Conservation (phyloP, 1,140 invertebrate species). For the Drosophila nigrodunni region DNA sequence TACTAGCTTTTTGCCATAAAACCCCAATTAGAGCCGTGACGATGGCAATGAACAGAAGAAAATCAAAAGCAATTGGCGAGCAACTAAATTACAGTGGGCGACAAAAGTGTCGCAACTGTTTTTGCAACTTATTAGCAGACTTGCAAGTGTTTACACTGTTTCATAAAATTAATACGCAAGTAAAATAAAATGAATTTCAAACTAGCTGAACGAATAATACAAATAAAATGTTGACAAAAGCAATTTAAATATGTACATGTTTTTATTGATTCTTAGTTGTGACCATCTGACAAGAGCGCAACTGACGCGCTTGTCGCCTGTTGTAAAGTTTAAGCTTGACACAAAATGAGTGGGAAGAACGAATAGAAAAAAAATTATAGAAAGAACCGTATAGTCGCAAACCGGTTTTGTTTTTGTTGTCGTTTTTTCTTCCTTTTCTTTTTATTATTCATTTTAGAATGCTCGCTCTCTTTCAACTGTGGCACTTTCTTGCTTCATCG, state of each 20-base stretch:
- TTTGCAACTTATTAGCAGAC: no score
- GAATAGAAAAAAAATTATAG: background rate
- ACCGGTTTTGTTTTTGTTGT: constrained; percentile 45
- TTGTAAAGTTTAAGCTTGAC: constrained; percentile 23
- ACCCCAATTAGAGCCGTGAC: constrained; percentile 5
- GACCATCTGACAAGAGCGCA: background rate
- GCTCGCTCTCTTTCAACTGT: background rate
- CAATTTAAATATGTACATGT: no score
- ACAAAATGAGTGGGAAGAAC: constrained; percentile 17
- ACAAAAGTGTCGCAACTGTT: constrained; percentile 25
- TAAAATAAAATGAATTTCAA: no score
- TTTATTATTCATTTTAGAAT: constrained; percentile 36
- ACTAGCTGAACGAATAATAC: no score
- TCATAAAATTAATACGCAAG: no score
- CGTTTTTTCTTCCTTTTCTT: no score
- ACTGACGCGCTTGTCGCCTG: constrained; percentile 41
- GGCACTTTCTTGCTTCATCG: background rate
- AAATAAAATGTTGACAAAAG: no score
- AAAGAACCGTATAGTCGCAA: constrained; percentile 63
- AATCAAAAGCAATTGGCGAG: background rate
- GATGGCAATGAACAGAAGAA: background rate
- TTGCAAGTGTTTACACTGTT: no score
- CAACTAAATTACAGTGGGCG: background rate
- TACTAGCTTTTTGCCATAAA: constrained; percentile 1
- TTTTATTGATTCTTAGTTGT: background rate